Base-by-base conservation (phyloP, 2,797 vertebrate genomes). In the Neosalanx taihuensis region DNA sequence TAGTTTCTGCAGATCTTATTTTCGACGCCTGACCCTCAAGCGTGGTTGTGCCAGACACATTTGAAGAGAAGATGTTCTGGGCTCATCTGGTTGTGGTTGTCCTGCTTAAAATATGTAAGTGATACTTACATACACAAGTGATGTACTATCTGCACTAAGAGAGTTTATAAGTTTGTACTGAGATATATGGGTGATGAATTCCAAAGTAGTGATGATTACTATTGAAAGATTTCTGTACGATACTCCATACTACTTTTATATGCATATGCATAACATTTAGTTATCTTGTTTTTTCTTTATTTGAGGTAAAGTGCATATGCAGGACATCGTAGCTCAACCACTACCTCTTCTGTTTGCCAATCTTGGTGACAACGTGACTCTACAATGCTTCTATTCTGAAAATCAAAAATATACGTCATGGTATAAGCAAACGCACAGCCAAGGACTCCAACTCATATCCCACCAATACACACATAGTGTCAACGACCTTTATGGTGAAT, bases 301-400 rank as follows among this genome's bases (percentile, higher is more conserved):
- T 37, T 31, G 1, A 69, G 53, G 51, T 20, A 23, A 5, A n/a
- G 17, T 31, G 5, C 53, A 57, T 13, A 58, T 1, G 12, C 9
- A 30, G n/a, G 66, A 35, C 26, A 31, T 51, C 18, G 13, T 46
- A 46, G 2, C 49, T 33, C 17, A 69, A 30, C 37, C 46, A 13
- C 20, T 13, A 30, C 5, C n/a, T 20, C 53, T 69, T 57, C 53
- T 33, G 30, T 33, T 23, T 2, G 67, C 53, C 26, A 9, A 7
- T 13, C 10, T 69, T 57, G 67, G 67, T 23, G 67, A 68, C 18
- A 69, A 58, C 6, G 67, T 57, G 31, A 69, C 5, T 23, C 67
- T 69, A 53, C 12, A 12, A 57, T 69, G 67, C 51, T 68, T 33
- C n/a, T 57, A 57, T 69, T 2, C 30, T 1, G 10, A 56, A 4